A percentile compares a stretch with the other conserved stretches of the same genome.
Evolutionary conservation across 2,113 vertebrate species (phyloP).

Genomic region (Ancistrus triradiatus): DNA sequence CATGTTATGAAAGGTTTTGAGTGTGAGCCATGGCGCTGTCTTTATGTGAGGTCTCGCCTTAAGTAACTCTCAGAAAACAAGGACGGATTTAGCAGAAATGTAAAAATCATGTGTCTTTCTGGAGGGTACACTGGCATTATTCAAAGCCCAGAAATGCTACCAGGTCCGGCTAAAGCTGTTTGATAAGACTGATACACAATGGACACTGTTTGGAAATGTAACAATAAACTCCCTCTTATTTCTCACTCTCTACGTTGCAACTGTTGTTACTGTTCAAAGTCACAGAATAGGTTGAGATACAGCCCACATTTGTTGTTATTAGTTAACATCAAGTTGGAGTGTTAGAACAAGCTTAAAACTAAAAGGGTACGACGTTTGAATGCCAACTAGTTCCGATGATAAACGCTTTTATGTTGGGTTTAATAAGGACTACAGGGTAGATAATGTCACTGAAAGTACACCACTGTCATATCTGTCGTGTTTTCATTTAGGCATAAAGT

Average conservation of each 20-base stretch:
- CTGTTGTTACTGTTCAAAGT: no score
- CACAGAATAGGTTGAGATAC: no score
- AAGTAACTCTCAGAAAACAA: slow-evolving; percentile 16
- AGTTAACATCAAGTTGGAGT: no score
- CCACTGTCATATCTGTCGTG: no score
- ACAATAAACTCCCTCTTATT: not conserved
- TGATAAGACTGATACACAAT: not conserved
- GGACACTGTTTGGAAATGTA: not conserved
- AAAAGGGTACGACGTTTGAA: no score
- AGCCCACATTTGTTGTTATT: no score
- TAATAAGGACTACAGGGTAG: no score
- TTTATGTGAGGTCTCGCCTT: not conserved
- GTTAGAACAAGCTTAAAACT: no score
- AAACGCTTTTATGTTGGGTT: no score
- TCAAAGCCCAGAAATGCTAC: not conserved
- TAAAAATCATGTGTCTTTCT: not conserved
- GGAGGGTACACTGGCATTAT: not conserved
- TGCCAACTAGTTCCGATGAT: no score
- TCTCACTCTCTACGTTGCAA: not conserved
- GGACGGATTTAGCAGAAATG: slow-evolving; percentile 4
- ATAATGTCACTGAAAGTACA: no score
- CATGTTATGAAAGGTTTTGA: not conserved
- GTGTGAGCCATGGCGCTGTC: not conserved
- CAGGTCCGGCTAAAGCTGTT: not conserved
- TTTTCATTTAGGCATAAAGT: no score